phyloP scores from a whole-genome alignment of 2,797 vertebrate genomes.

The Petrocephalus schoutedeni region DNA sequence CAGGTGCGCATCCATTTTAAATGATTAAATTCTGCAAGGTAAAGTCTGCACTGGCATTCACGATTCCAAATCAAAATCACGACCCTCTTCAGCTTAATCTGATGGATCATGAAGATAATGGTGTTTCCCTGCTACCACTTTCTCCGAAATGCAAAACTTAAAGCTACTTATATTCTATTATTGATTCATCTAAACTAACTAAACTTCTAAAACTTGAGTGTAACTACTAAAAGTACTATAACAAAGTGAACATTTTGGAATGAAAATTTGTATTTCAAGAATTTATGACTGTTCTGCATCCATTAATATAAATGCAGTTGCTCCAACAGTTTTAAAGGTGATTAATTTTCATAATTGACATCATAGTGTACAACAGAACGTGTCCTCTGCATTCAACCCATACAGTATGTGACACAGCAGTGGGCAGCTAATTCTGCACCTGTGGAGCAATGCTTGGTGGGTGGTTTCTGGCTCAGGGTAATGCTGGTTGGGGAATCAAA shows the following conservation, averaged over 20 bases:
- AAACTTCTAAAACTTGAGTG: too few relatives aligned
- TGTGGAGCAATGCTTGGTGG: too few relatives aligned
- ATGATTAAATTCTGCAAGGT: neutral
- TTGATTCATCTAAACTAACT: neutral
- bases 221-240: neutral
- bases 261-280: neutral
- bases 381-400: too few relatives aligned
- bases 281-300: neutral
- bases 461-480: too few relatives aligned
- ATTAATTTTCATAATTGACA: too few relatives aligned
- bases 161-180: neutral
- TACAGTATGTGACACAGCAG: too few relatives aligned
- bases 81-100: neutral
- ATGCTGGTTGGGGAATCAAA: too few relatives aligned
- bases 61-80: neutral
- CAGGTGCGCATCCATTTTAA: neutral
- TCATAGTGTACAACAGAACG: too few relatives aligned
- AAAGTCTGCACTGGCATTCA: neutral
- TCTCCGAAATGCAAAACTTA: neutral
- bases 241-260: neutral
- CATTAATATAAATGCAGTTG: constrained; percentile 2
- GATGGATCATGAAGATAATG: neutral
- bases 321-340: neutral
- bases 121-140: neutral
- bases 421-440: too few relatives aligned